These are phyloP conservation scores for Netelia fuscicornis DNA, from an alignment of 2,888 invertebrate genomes.

Conservation along the genomic window DNA sequence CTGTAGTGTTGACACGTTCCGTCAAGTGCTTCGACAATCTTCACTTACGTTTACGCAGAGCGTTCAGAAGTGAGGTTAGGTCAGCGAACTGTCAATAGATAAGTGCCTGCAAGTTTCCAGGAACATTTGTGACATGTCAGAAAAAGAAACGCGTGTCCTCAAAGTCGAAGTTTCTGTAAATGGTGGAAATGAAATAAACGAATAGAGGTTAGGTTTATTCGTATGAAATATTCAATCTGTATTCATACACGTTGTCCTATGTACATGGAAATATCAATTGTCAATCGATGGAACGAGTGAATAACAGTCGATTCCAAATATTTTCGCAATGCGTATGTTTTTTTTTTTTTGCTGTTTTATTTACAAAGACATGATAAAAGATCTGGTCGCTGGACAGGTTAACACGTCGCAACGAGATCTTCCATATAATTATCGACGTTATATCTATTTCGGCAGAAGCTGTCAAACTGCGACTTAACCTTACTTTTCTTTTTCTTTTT, in stretches of 20 bases:
- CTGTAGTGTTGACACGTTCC: too few species aligned
- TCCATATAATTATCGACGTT: conserved; percentile 29
- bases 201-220: conserved; percentile 8
- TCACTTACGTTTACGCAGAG: too few species aligned
- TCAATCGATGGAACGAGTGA: conserved; percentile 53
- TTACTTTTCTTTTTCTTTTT: conserved; percentile 1
- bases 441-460: conserved; percentile 48
- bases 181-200: not conserved
- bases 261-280: conserved; percentile 60
- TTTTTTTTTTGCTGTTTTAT: conserved; percentile 47
- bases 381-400: not conserved
- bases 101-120: too few species aligned
- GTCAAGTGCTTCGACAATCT: too few species aligned
- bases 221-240: conserved; percentile 59
- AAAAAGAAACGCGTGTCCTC: too few species aligned
- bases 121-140: too few species aligned
- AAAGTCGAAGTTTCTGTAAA: not conserved
- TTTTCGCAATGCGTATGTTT: conserved; percentile 12
- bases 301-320: conserved; percentile 53
- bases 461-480: conserved; percentile 55
- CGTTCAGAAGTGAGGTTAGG: too few species aligned
- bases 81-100: too few species aligned
- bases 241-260: conserved; percentile 61
- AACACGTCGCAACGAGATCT: conserved; percentile 39
- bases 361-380: conserved; percentile 48